Base-by-base conservation (phyloP, 1,140 invertebrate genomes). In the Scaptomyza hsui region DNA sequence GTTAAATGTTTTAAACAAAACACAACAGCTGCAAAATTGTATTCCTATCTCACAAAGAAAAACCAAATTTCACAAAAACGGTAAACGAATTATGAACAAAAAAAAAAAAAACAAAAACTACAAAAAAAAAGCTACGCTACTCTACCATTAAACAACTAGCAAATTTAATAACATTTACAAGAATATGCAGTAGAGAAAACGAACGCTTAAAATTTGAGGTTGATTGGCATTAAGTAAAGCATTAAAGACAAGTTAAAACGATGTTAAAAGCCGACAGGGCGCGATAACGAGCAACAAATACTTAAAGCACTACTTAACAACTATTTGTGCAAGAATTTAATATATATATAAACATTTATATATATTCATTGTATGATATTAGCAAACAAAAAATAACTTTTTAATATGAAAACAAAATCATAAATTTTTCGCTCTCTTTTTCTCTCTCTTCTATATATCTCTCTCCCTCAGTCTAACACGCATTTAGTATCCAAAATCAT, bases 181-280 rank as follows among this genome's bases (percentile, higher is more conserved):
- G 55, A 75, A 68, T 76, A 85, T 82, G 81, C 78, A 75, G 72
- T 89, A 89, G 80, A 89, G 68, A 89, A 89, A 73, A 83, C 70
- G 75, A 88, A 88, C 82, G 82, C 82, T 88, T 88, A 88, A 88
- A 85, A 88, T 89, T 88, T 89, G 82, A 88, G 82, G 82, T 88
- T 88, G 82, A 88, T 88, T 88, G 82, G 82, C 82, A 88, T 88
- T 88, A 88, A 88, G 82, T 80, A 86, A 88, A 72, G 69, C 69
- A 65, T 51, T 57, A 71, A 85, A 83, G 68, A 59, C 44, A 67
- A 59, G 74, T 77, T 74, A 77, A 77, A 88, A 88, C 83, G 83
- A 89, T 89, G 83, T 83, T 72, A 77, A 78, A 77, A 53, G 83
- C 83, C 89, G 89, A 89, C 89, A 90, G 89, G 89, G 89, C 89